Percentiles rank a stretch among this genome's conserved stretches.
Evolutionary conservation across 1,140 invertebrate species (phyloP).

Genomic region (Drosophila biarmipes): DNA sequence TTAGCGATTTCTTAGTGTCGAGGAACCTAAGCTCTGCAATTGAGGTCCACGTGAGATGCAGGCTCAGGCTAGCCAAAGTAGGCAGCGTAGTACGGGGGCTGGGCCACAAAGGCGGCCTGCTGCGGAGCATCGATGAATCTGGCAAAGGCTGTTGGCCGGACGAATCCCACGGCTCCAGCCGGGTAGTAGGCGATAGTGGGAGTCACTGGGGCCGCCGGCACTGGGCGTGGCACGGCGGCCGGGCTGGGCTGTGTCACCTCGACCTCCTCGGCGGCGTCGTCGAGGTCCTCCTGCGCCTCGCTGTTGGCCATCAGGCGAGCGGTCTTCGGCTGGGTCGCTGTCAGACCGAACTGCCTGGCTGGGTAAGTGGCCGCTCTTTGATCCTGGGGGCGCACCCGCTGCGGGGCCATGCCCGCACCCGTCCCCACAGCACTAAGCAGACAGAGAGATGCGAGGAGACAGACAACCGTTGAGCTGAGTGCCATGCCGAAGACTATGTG

Average conservation of each 20-base stretch:
- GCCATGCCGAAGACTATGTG: slow-evolving; percentile 51
- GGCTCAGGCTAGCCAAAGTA: slow-evolving; percentile 42
- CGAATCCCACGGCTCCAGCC: slow-evolving; percentile 66
- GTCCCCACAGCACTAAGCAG: slow-evolving; percentile 39
- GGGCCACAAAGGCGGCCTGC: slow-evolving; percentile 36
- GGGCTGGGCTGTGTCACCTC: slow-evolving; percentile 23
- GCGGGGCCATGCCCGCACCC: slow-evolving; percentile 11
- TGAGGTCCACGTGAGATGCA: too few relatives aligned
- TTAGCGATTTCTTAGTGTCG: too few relatives aligned
- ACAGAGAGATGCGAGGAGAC: slow-evolving; percentile 23
- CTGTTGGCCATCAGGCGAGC: slow-evolving; percentile 69
- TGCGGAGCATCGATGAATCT: slow-evolving; percentile 16
- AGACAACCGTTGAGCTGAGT: slow-evolving; percentile 39
- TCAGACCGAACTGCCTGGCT: slow-evolving; percentile 25
- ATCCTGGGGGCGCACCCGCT: slow-evolving; percentile 19
- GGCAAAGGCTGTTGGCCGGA: slow-evolving; percentile 45
- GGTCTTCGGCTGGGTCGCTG: slow-evolving; percentile 47
- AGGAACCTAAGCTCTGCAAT: too few relatives aligned
- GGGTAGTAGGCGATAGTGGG: slow-evolving; percentile 69
- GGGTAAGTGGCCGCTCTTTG: slow-evolving; percentile 24
- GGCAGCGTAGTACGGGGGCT: slow-evolving; percentile 56
- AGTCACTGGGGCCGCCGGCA: slow-evolving; percentile 9
- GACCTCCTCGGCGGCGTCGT: slow-evolving; percentile 65
- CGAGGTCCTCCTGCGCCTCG: slow-evolving; percentile 70
- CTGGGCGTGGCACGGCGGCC: not conserved